Evolutionary conservation across 2,113 vertebrate species (phyloP).

Genomic region (Eubucco bourcierii): DNA sequence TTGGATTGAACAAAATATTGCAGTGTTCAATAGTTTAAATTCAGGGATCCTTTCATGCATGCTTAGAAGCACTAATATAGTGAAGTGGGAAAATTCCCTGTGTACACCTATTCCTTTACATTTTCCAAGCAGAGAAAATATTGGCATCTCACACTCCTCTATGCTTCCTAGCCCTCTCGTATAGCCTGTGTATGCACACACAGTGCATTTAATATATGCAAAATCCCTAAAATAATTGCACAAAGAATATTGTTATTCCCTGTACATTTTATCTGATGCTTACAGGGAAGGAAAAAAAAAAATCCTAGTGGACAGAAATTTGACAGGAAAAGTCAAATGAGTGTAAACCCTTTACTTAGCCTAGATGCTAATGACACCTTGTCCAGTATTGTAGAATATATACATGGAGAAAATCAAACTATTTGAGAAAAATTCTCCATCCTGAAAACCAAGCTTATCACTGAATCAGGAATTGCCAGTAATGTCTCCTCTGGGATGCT

Average conservation of each 20-base stretch:
- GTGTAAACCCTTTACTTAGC: not conserved
- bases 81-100: not conserved
- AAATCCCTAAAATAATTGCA: not conserved
- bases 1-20: not conserved
- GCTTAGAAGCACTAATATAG: not conserved
- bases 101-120: not conserved
- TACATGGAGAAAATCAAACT: constrained; percentile 5
- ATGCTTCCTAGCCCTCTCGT: not conserved
- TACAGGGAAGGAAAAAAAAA: not conserved
- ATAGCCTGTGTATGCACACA: not conserved
- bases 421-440: constrained; percentile 38
- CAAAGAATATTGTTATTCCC: not conserved
- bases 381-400: constrained; percentile 27
- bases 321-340: not conserved
- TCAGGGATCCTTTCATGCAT: not conserved
- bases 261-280: not conserved
- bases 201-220: not conserved
- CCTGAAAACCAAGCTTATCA: constrained; percentile 31
- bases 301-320: not conserved
- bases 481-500: constrained; percentile 62
- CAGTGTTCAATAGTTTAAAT: not conserved
- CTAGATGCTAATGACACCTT: not conserved
- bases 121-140: not conserved
- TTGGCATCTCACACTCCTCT: not conserved
- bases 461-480: constrained; percentile 50